Evolutionary conservation across 2,113 vertebrate genomes (phyloP).

Genomic region (Cebus imitator): DNA sequence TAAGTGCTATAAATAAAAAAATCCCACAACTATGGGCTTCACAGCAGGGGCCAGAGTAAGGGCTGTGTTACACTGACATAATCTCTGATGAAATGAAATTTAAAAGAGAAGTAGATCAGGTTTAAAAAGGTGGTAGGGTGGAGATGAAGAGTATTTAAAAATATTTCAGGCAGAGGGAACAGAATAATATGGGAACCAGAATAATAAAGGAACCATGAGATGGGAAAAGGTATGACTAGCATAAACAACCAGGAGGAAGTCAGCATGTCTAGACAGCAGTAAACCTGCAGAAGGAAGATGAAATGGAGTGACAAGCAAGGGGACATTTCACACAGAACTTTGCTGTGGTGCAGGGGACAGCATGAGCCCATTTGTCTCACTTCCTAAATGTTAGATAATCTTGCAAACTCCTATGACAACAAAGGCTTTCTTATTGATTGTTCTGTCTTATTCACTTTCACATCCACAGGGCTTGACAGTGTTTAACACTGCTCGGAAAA

Average conservation of each 20-base stretch:
- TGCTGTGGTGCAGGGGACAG: neutral
- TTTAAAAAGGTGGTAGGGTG: neutral
- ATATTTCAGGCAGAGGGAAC: neutral
- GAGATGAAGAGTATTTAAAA: neutral
- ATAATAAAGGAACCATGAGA: neutral
- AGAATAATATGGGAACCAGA: neutral
- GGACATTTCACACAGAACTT: neutral
- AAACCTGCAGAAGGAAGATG: neutral
- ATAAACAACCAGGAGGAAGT: neutral
- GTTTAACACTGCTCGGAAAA: neutral
- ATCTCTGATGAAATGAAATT: neutral
- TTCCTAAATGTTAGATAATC: conserved; percentile 19
- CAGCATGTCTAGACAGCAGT: neutral
- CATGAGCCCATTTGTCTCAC: neutral
- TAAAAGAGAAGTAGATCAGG: neutral
- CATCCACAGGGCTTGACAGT: neutral
- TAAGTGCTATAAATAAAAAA: neutral
- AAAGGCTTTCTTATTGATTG: neutral
- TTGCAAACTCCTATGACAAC: neutral
- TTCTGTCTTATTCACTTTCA: neutral
- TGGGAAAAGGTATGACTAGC: neutral
- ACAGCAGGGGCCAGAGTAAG: neutral
- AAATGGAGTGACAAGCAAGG: neutral
- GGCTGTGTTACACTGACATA: neutral
- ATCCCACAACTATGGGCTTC: neutral